Conservation (phyloP, 2,113 vertebrate species). For the Plotosus lineatus region DNA sequence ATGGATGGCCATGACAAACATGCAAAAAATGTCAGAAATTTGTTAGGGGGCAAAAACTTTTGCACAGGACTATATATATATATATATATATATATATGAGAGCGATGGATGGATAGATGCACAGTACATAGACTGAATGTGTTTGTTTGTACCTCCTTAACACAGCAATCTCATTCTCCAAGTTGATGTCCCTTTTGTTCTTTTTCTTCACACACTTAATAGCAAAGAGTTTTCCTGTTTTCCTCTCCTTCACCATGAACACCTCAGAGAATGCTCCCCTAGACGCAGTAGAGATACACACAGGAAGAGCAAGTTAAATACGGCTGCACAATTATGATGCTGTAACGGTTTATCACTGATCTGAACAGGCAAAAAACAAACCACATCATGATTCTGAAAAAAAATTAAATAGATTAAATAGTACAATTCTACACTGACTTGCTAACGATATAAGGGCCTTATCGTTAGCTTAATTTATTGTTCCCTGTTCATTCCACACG, state of each 20-base stretch:
- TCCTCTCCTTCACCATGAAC: slow-evolving; percentile 91
- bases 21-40: no score
- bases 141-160: slow-evolving; percentile 80
- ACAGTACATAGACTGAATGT: neutral
- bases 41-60: no score
- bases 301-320: neutral
- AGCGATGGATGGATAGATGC: no score
- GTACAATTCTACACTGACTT: no score
- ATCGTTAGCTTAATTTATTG: slow-evolving; percentile 35
- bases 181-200: slow-evolving; percentile 79
- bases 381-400: no score
- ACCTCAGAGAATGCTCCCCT: slow-evolving; percentile 97
- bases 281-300: slow-evolving; percentile 30
- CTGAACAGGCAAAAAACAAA: neutral
- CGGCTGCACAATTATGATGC: neutral
- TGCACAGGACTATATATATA: no score
- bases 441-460: slow-evolving; percentile 33
- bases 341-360: no score
- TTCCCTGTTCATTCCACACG: slow-evolving; percentile 29
- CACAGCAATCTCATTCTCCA: slow-evolving; percentile 95
- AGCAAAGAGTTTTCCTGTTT: slow-evolving; percentile 86
- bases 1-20: no score
- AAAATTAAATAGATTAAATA: no score
- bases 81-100: neutral
- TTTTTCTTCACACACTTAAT: slow-evolving; percentile 98